phyloP scores from a whole-genome alignment of 2,113 vertebrate species.

The Saguinus imperator region DNA sequence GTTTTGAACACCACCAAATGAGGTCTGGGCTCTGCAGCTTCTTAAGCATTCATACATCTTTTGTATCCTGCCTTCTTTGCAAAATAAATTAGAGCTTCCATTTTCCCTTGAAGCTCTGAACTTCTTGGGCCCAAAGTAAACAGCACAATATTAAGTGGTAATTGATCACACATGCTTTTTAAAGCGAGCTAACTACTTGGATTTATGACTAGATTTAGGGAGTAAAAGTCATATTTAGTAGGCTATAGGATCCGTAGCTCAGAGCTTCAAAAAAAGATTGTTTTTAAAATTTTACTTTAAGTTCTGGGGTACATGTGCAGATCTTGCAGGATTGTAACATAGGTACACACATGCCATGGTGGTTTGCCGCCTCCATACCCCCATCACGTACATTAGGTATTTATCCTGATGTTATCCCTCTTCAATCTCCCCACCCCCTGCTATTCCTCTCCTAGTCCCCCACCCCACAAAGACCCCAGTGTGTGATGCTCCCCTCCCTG shows the following conservation, averaged over 20 bases:
- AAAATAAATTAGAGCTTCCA: not conserved
- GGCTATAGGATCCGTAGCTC: not conserved
- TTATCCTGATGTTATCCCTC: too few relatives aligned
- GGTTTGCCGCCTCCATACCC: too few relatives aligned
- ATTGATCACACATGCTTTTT: not conserved
- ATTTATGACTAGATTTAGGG: not conserved
- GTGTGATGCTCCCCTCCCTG: too few relatives aligned
- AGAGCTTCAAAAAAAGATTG: not conserved
- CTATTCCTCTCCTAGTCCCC: too few relatives aligned
- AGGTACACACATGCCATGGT: too few relatives aligned
- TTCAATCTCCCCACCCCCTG: too few relatives aligned
- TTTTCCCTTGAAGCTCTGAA: not conserved
- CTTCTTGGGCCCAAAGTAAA: not conserved
- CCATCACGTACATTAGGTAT: too few relatives aligned
- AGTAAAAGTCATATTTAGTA: not conserved
- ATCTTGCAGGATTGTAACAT: too few relatives aligned
- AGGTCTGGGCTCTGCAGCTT: not conserved
- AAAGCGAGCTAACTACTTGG: not conserved
- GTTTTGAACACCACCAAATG: not conserved
- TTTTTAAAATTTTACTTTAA: not conserved
- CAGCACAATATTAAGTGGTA: not conserved
- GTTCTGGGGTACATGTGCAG: too few relatives aligned
- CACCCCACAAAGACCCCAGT: too few relatives aligned
- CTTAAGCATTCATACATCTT: not conserved
- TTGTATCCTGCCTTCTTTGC: slow-evolving; percentile 16